phyloP scores from a whole-genome alignment of 2,888 invertebrate genomes.

The Melikaiella ostensackeni region DNA sequence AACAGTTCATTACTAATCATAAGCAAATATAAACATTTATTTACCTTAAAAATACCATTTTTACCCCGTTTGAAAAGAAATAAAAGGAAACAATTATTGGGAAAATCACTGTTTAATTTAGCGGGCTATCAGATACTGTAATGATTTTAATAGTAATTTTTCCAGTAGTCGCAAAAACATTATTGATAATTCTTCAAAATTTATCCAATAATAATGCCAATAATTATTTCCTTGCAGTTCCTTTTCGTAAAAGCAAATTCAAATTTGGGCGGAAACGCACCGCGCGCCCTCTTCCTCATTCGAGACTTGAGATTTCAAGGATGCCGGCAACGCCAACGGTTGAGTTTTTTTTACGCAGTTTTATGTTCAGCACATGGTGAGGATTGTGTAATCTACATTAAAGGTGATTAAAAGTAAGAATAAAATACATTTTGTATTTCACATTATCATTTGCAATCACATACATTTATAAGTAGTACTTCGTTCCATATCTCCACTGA shows the following conservation, averaged over 20 bases:
- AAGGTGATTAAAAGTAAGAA: not conserved
- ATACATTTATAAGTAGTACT: no score
- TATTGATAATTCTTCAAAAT: no score
- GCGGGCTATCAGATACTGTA: not conserved
- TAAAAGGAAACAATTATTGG: not conserved
- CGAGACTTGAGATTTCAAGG: no score
- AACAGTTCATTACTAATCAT: not conserved
- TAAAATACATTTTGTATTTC: not conserved
- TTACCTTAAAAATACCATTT: not conserved
- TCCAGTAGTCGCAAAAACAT: not conserved
- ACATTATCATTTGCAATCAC: not conserved
- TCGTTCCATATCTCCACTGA: no score
- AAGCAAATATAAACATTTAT: not conserved
- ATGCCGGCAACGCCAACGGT: no score
- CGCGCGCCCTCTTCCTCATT: no score
- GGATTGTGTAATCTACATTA: not conserved
- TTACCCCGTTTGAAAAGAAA: not conserved
- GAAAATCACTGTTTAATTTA: not conserved
- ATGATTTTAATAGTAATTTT: not conserved
- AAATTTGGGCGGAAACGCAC: no score
- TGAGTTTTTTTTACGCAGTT: no score
- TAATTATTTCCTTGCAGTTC: no score
- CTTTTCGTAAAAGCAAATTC: no score
- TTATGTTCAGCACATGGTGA: no score
- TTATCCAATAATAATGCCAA: no score